Conservation (phyloP, 2,113 vertebrate genomes). For the Calidris pygmaea region DNA sequence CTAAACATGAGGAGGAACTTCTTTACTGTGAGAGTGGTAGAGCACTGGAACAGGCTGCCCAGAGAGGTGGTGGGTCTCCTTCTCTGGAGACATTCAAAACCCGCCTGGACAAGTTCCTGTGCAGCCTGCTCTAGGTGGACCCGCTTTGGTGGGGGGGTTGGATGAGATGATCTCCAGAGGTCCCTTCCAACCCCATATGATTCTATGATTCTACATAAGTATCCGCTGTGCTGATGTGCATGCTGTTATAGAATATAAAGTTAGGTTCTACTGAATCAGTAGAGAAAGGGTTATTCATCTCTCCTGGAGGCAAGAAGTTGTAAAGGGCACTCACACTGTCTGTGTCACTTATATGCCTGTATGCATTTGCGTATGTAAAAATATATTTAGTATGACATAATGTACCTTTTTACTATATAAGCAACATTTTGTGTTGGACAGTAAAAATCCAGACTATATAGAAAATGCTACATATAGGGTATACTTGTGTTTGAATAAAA, state of each 20-base stretch:
- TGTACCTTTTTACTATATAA: not conserved
- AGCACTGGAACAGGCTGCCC: too few species aligned
- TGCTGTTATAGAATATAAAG: rapidly evolving
- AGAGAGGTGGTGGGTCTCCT: too few species aligned
- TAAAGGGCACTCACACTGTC: not conserved
- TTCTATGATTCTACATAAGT: not conserved
- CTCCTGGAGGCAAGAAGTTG: not conserved
- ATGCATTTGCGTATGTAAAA: not conserved
- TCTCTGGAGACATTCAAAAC: too few species aligned
- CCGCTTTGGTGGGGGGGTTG: too few species aligned
- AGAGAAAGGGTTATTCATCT: not conserved
- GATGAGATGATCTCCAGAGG: too few species aligned
- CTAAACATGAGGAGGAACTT: too few species aligned
- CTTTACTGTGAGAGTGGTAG: too few species aligned
- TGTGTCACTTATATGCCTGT: not conserved
- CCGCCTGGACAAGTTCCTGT: too few species aligned
- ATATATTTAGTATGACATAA: not conserved
- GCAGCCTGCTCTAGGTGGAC: too few species aligned
- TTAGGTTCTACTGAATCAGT: not conserved
- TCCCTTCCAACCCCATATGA: too few species aligned
- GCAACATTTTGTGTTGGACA: not conserved
- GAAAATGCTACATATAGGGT: not conserved
- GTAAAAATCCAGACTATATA: not conserved
- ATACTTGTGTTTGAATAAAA: not conserved
- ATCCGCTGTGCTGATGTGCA: not conserved